Percentiles rank a stretch among this genome's conserved stretches.
Conservation (phyloP, 2,797 vertebrate genomes). For the Phyllotis vaccarum region DNA sequence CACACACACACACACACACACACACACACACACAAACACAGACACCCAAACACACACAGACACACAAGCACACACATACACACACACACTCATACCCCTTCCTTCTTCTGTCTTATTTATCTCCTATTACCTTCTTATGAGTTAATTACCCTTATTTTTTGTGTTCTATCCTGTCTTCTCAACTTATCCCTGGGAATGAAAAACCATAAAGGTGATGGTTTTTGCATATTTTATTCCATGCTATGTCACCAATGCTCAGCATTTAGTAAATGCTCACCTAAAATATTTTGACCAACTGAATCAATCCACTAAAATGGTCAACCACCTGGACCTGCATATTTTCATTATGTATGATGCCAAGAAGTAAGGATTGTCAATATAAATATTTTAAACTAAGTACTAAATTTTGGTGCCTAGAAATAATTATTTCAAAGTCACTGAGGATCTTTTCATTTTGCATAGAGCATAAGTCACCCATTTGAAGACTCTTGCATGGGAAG, state of each 20-base stretch:
- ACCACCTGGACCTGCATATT: neutral
- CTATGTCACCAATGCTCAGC: neutral
- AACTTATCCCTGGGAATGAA: neutral
- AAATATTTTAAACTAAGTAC: constrained; percentile 17
- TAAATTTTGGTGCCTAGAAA: constrained; percentile 46
- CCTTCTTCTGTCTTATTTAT: neutral
- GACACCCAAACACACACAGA: neutral
- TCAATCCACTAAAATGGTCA: neutral
- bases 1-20: neutral
- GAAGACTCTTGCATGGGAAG: neutral
- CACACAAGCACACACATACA: no score
- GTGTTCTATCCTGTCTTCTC: neutral
- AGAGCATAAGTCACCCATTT: neutral
- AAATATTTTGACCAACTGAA: neutral
- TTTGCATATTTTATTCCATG: neutral
- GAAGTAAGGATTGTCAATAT: neutral
- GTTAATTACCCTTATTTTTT: neutral
- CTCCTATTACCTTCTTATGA: neutral
- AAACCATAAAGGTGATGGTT: neutral
- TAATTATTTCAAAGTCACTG: neutral
- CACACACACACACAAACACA: no score
- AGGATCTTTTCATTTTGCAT: constrained; percentile 4
- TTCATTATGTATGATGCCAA: neutral
- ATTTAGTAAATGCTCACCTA: constrained; percentile 14
- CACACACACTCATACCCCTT: neutral